phyloP scores from a whole-genome alignment of 2,888 invertebrate genomes.

The Machimus atricapillus region DNA sequence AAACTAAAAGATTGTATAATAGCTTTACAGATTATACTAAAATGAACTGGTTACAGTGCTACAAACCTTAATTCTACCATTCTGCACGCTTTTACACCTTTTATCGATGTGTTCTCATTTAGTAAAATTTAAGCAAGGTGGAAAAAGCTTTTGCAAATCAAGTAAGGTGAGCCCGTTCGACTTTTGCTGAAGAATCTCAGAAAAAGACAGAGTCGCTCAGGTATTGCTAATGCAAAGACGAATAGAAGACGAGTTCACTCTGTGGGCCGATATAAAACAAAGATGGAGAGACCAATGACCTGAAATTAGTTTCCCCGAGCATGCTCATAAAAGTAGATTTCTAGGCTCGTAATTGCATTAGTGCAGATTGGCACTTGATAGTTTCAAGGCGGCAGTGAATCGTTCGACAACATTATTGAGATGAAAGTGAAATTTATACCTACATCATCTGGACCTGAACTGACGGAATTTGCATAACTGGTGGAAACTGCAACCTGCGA shows the following conservation, averaged over 20 bases:
- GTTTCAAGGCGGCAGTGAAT: neutral
- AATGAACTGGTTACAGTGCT: neutral
- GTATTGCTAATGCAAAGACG: neutral
- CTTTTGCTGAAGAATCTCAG: neutral
- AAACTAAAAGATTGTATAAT: neutral
- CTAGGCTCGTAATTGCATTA: conserved; percentile 16
- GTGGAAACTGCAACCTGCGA: neutral
- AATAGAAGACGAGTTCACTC: neutral
- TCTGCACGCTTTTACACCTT: neutral
- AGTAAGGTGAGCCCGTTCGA: neutral
- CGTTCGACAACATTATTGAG: neutral
- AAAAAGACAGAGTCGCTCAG: neutral
- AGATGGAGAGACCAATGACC: neutral
- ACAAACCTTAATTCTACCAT: neutral
- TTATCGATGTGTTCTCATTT: neutral
- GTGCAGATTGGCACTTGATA: neutral
- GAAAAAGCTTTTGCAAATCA: neutral
- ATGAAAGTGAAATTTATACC: neutral
- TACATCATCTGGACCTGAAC: neutral
- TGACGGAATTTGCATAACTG: neutral
- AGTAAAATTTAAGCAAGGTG: neutral
- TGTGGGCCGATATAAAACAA: neutral
- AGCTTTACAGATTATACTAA: neutral
- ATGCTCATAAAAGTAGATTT: conserved; percentile 2
- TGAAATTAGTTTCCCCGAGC: neutral